A percentile compares a stretch with the other conserved stretches of the same genome.
phyloP scores from a whole-genome alignment of 1,140 invertebrate genomes.

The Drosophila serrata region DNA sequence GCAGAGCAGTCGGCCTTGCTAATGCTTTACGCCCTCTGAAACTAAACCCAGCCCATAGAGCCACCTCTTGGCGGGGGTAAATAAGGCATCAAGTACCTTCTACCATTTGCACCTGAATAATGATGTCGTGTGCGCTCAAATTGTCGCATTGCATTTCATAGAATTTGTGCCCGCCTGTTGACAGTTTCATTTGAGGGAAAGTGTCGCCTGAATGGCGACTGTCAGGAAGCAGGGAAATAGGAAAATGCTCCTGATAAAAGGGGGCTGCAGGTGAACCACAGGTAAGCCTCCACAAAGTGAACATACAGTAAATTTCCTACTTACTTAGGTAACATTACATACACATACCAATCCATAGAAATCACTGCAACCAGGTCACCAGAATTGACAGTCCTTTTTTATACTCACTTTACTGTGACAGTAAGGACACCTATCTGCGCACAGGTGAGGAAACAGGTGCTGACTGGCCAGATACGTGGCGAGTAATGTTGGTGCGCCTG shows the following conservation, averaged over 20 bases:
- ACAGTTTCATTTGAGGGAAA: slow-evolving; percentile 64
- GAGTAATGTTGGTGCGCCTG: slow-evolving; percentile 28
- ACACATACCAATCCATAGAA: not conserved
- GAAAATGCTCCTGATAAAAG: slow-evolving; percentile 29
- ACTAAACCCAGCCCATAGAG: slow-evolving; percentile 8
- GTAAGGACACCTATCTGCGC: slow-evolving; percentile 20
- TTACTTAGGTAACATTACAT: not conserved
- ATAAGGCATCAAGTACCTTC: not conserved
- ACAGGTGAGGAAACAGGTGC: slow-evolving; percentile 34
- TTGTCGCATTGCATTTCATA: slow-evolving; percentile 43
- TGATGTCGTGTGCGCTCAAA: slow-evolving; percentile 51
- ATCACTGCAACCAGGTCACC: slow-evolving; percentile 14
- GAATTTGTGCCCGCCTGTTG: slow-evolving; percentile 45
- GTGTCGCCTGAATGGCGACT: slow-evolving; percentile 4
- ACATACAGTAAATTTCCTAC: not conserved
- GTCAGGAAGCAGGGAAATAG: slow-evolving; percentile 38
- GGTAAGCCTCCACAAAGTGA: not conserved
- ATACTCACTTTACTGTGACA: slow-evolving; percentile 6
- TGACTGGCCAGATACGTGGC: slow-evolving; percentile 46
- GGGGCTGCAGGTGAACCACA: slow-evolving; percentile 2
- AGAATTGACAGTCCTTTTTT: slow-evolving; percentile 8
- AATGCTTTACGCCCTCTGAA: slow-evolving; percentile 6
- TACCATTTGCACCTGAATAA: slow-evolving; percentile 69
- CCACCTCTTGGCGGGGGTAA: slow-evolving; percentile 3
- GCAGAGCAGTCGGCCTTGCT: slow-evolving; percentile 26